These are phyloP conservation scores for Drosophila trapezifrons DNA, from an alignment of 1,140 invertebrate species.

Conservation along the genomic window DNA sequence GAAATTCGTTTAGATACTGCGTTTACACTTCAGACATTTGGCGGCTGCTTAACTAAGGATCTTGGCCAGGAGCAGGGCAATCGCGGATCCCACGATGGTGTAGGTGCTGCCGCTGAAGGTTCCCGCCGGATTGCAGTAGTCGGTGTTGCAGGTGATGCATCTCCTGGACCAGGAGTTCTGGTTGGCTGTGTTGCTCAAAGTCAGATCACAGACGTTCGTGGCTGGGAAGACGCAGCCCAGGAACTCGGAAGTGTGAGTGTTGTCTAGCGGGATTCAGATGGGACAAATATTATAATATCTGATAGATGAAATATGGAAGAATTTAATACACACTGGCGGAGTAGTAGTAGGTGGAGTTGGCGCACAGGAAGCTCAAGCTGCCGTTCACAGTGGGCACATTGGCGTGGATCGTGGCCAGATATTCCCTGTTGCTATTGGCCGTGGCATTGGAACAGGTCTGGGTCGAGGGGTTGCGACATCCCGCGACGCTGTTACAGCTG, in stretches of 20 bases:
- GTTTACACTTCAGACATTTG: not conserved
- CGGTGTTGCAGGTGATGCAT: constrained; percentile 20
- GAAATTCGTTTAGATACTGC: not conserved
- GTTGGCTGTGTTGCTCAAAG: constrained; percentile 2
- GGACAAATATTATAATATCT: not conserved
- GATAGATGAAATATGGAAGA: no score
- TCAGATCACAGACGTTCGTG: constrained; percentile 24
- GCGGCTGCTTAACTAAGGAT: constrained; percentile 1
- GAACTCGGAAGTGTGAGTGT: not conserved
- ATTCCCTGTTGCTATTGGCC: constrained; percentile 40
- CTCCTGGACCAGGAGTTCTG: not conserved
- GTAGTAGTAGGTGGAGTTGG: constrained; percentile 39
- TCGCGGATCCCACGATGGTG: constrained; percentile 44
- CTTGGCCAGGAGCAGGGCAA: constrained; percentile 52
- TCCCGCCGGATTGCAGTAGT: constrained; percentile 58
- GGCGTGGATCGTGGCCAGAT: constrained; percentile 17
- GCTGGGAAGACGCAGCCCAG: constrained; percentile 47
- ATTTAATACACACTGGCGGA: constrained; percentile 9
- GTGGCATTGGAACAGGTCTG: constrained; percentile 41
- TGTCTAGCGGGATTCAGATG: constrained; percentile 9
- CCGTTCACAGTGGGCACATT: constrained; percentile 20
- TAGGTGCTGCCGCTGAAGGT: constrained; percentile 55
- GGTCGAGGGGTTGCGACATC: constrained; percentile 31
- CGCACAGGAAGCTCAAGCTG: constrained; percentile 33
- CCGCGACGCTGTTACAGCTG: constrained; percentile 25